Evolutionary conservation across 2,113 vertebrate genomes (phyloP), one percentile per base, ranked within the genome.

Genomic region (Andinoacara biseriatus): DNA sequence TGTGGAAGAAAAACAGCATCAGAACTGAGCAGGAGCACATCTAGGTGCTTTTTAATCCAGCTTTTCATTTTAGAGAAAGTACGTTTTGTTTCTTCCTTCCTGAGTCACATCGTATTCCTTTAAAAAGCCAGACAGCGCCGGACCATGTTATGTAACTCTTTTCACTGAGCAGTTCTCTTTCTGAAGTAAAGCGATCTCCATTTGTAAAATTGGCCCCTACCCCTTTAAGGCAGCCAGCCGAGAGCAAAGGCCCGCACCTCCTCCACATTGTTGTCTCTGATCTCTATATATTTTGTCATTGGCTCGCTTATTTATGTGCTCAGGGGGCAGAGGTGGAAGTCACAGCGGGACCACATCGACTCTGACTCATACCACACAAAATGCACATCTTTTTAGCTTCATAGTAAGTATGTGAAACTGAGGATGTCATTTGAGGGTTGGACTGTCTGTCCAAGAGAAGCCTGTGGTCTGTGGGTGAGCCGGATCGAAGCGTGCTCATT

Each of bases 291-390:
- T 62, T 58, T 58, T 76, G 17, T 77, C 87, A 75, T 56, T 40
- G 14, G 52, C 59, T 80, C 54, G 58, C 11, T 80, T 74, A 22
- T 75, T 88, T 52, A 56, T 83, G 33, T 69, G 60, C 69, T 74
- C 33, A 18, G 2, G 76, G 57, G 59, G 79, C 40, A 82, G 65
- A 74, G 74, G 43, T 60, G 82, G 78, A 86, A 78, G 74, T 74
- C 81, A 38, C 78, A 75, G 49, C 22, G 56, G 79, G 5, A 74
- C 2, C 80, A 61, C 38, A 77, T 83, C 52, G 24, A 80, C 57
- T 85, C 60, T 83, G 86, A 89, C 67, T 85, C 84, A 86, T 14
- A 4, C 17, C 74, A 81, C 56, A 58, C 80, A 35, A n/a, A 81
- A 58, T 63, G 83, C 38, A 40, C 2, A 20, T 35, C 56, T 31